Evolutionary conservation across 2,888 invertebrate genomes (phyloP), one percentile per base, ranked within the genome.

Genomic region (Sesia apiformis): DNA sequence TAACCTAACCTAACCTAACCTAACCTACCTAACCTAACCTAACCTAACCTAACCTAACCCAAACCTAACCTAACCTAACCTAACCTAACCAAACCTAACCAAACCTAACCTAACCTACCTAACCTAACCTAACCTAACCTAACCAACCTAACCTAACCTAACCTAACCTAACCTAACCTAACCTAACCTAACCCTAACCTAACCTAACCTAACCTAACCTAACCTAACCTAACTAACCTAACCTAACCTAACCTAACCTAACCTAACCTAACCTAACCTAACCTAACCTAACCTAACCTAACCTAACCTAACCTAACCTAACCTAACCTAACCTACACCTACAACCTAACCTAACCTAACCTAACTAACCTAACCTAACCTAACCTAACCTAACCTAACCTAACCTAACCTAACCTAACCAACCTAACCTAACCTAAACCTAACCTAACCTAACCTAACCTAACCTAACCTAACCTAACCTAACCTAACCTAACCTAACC

Each of bases 11-110:
- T 54, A 57, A 56, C 57, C 59, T 49, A 50, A 58, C 57, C 57
- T 50, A 53, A 56, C 57, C 57, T 49, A 54, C 56, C 56, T 40
- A 54, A 52, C 57, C 52, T 40, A 42, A 50, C 55, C 53, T 50
- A 40, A 53, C 58, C 53, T 51, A 53, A 55, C 55, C 57, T 52
- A 50, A 52, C 57, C 58, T 53, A 53, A 58, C 57, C 57, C 53
- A 58, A 55, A 55, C 41, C 6, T 5, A 49, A 4, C 50, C 7
- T 5, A 49, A 4, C 50, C 6, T 5, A 41, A 4, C 50, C 7
- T 5, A 49, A 4, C 50, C 7, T 5, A 49, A 4, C 50, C 7
- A 49, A 49, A 4, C 50, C 7, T 5, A 49, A 4, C 50, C 7
- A 49, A 4, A 8, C 50, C 38, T 23, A 49, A 8, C 50, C 38